Evolutionary conservation across 2,113 vertebrate genomes (phyloP).

Genomic region (Poicephalus gulielmi): DNA sequence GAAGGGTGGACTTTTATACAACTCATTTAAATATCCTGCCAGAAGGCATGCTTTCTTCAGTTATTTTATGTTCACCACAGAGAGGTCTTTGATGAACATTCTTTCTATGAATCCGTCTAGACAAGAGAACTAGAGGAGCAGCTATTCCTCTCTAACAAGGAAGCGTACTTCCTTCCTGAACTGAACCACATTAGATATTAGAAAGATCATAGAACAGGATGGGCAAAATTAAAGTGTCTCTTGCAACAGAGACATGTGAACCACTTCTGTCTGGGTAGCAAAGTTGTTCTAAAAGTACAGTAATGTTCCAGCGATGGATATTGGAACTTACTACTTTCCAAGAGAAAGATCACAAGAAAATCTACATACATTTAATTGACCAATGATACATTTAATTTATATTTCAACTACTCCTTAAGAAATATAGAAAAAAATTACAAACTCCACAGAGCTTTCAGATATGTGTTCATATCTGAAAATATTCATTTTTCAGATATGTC

Average conservation of each 20-base stretch:
- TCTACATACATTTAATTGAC: background rate
- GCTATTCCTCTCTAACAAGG: background rate
- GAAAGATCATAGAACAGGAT: background rate
- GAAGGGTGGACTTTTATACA: background rate
- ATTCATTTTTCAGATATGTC: background rate
- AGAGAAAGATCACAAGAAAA: background rate
- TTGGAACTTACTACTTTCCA: background rate
- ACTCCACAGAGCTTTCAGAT: background rate
- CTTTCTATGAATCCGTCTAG: background rate
- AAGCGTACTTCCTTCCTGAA: background rate
- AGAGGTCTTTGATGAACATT: background rate
- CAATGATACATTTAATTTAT: background rate
- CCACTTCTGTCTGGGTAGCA: background rate
- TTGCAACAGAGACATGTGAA: background rate
- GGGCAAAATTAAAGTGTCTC: background rate
- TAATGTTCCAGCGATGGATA: background rate
- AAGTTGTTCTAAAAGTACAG: background rate
- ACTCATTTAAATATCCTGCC: background rate
- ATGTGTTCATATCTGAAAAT: background rate
- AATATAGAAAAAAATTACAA: background rate
- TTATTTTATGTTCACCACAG: background rate
- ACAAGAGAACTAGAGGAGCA: background rate
- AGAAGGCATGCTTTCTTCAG: background rate
- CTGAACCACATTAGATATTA: background rate
- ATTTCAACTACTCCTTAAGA: background rate